Percentiles rank a stretch among this genome's conserved stretches.
These are phyloP conservation scores for Gastrophryne carolinensis DNA, from an alignment of 2,797 vertebrate species.

Conservation along the genomic window DNA sequence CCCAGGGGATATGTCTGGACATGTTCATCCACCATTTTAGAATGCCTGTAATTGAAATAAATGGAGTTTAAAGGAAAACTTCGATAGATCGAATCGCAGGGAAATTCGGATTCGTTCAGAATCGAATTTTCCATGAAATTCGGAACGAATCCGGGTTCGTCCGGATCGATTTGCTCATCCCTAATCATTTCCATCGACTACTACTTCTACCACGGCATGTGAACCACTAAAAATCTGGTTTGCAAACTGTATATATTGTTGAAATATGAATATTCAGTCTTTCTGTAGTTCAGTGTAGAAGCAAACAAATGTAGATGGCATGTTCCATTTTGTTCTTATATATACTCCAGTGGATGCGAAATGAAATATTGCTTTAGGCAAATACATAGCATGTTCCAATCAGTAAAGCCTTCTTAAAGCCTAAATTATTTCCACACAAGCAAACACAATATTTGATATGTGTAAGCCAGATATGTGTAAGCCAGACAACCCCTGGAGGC, in stretches of 20 bases:
- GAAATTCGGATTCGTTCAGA: no score
- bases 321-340: conserved; percentile 1
- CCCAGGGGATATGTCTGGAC: no score
- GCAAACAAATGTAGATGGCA: conserved; percentile 8
- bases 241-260: neutral
- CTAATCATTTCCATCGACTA: no score
- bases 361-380: conserved; percentile 10
- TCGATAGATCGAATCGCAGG: no score
- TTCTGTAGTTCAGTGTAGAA: neutral
- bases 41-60: no score
- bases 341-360: neutral
- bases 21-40: no score
- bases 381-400: conserved; percentile 39
- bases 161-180: no score
- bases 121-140: no score
- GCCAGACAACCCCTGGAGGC: conserved; percentile 16
- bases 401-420: conserved; percentile 38
- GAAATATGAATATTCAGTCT: neutral
- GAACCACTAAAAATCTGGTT: neutral
- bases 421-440: conserved; percentile 39
- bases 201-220: no score
- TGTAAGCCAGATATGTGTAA: conserved; percentile 18
- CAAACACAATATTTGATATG: conserved; percentile 43
- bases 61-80: no score
- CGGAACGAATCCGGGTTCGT: no score